Evolutionary conservation across 2,113 vertebrate genomes (phyloP).

Genomic region (Cricetomys ansorgei): DNA sequence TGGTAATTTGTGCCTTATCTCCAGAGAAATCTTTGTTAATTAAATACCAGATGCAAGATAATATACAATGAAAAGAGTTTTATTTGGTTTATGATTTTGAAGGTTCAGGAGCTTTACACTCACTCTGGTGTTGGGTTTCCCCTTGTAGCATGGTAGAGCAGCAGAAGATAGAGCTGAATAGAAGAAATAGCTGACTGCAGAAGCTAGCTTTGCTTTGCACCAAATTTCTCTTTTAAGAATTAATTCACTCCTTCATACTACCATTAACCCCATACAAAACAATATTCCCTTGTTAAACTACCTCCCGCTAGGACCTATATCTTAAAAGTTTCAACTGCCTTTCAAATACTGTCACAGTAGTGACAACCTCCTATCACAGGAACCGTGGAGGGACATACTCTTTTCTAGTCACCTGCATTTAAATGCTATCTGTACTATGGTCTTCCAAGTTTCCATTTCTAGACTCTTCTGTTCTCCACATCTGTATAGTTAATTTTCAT

Average conservation of each 20-base stretch:
- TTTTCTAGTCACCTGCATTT: background rate
- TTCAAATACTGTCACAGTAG: background rate
- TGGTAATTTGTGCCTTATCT: background rate
- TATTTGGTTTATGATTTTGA: background rate
- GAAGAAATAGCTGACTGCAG: background rate
- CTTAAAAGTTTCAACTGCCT: background rate
- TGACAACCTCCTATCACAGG: background rate
- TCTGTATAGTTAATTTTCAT: background rate
- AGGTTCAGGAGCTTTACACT: background rate
- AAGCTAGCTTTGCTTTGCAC: background rate
- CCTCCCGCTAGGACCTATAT: background rate
- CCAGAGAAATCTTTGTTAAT: background rate
- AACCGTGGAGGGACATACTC: background rate
- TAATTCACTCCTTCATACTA: background rate
- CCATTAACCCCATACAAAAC: background rate
- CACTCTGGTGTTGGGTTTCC: background rate
- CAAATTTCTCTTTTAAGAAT: background rate
- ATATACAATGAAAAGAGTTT: background rate
- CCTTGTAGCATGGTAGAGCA: background rate
- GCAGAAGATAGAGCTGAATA: too few species aligned
- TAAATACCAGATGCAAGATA: background rate
- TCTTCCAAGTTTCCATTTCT: background rate
- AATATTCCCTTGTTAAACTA: background rate
- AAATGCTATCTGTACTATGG: background rate
- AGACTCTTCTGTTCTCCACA: background rate